Base-by-base conservation (phyloP, 2,888 invertebrate genomes). In the Lysandra coridon region DNA sequence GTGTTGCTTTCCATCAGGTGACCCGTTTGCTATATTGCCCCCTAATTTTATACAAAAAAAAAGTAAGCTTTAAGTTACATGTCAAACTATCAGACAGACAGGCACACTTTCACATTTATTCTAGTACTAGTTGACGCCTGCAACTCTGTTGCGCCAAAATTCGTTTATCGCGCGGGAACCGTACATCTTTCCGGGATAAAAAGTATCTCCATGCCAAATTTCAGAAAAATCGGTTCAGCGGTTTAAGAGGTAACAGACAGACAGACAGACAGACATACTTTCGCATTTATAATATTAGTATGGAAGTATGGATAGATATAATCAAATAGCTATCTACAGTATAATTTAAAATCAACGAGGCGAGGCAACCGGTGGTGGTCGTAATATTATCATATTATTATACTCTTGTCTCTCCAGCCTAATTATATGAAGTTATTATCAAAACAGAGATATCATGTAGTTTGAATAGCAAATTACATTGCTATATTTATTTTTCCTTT, bases 391-490 rank as follows among this genome's bases (percentile, higher is more conserved):
- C 82, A 81, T 81, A 81, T 81, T 80, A 64, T 73, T 80, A 64
- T 73, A 78, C 73, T 77, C 73, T 44, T 78, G 77, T 79, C 69
- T 79, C 30, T 64, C 79, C 37, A 79, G 10, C 64, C 77, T 79
- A 79, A 79, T 79, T 79, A 57, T 57, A 57, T 78, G 49, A 73
- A 57, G 81, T 80, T 80, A 79, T 80, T 53, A 73, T 53, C 78
- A 79, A 79, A 81, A 80, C 79, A 78, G 79, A 80, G 81, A 83
- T 85, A 85, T 84, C 84, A 84, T 83, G 85, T 86, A 84, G 84
- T 87, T 86, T 84, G 83, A 83, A 86, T 87, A 87, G 87, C 84
- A 85, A 89, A 89, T 88, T 86, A 84, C 83, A 82, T 82, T 82
- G 83, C 81, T 82, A 84, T 84, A 83, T 86, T 85, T 86, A 85